Conservation (phyloP, 2,888 invertebrate species). For the Mamestra brassicae region DNA sequence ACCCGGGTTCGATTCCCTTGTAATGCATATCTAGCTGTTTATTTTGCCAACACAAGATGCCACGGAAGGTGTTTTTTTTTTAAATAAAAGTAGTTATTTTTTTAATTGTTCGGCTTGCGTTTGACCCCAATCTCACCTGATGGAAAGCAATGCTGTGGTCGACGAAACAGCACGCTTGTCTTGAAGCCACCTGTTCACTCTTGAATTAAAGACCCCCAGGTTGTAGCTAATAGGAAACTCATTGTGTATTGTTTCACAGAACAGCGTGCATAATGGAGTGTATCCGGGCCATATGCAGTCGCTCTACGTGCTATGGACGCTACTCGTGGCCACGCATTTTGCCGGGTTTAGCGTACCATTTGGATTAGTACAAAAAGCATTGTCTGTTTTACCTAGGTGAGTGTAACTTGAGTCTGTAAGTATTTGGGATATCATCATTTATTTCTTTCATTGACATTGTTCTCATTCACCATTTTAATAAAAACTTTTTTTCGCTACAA, state of each 20-base stretch:
- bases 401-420: constrained; percentile 64
- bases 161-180: too few species aligned
- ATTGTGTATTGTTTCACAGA: constrained; percentile 90
- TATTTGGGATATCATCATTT: not conserved
- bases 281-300: constrained; percentile 98
- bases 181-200: too few species aligned
- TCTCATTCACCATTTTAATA: not conserved
- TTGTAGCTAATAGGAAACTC: too few species aligned
- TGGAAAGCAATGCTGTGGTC: too few species aligned
- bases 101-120: too few species aligned
- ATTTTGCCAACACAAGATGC: not conserved
- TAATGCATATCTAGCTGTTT: not conserved
- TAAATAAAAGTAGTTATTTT: not conserved
- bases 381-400: constrained; percentile 94
- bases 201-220: too few species aligned
- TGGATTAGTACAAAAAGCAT: constrained; percentile 94
- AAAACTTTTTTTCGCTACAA: not conserved
- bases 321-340: constrained; percentile 95
- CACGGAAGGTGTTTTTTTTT: not conserved
- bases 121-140: too few species aligned
- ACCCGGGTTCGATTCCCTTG: too few species aligned
- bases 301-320: constrained; percentile 95
- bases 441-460: not conserved
- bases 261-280: constrained; percentile 98
- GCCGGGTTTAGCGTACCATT: constrained; percentile 95